phyloP scores from a whole-genome alignment of 2,888 invertebrate species.

The Stenodera caucasica region DNA sequence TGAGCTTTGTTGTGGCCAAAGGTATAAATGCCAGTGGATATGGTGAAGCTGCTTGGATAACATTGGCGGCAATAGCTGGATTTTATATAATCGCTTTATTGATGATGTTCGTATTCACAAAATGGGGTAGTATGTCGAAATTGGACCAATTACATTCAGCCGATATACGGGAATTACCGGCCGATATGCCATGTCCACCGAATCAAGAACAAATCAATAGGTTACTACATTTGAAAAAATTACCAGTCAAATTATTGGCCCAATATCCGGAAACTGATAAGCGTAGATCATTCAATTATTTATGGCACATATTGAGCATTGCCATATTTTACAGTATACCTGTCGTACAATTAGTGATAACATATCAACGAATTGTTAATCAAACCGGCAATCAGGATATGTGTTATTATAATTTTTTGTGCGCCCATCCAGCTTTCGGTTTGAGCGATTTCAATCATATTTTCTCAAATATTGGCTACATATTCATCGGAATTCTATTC shows the following conservation, averaged over 20 bases:
- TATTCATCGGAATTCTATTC: conserved; percentile 77
- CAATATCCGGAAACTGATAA: conserved; percentile 61
- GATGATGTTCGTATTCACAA: conserved; percentile 46
- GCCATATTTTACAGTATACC: conserved; percentile 84
- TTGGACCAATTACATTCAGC: neutral
- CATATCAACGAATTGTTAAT: conserved; percentile 75
- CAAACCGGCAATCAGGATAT: conserved; percentile 82
- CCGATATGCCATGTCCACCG: conserved; percentile 29
- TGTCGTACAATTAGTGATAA: conserved; percentile 79
- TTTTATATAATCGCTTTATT: conserved; percentile 59
- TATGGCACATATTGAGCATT: conserved; percentile 77
- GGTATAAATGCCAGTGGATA: conserved; percentile 67
- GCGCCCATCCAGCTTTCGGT: conserved; percentile 74
- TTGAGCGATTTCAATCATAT: conserved; percentile 86
- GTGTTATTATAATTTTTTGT: conserved; percentile 88
- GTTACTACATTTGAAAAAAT: conserved; percentile 35
- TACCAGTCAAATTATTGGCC: conserved; percentile 66
- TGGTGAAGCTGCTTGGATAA: conserved; percentile 60
- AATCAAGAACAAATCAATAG: conserved; percentile 29
- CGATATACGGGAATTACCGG: neutral
- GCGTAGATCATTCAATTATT: conserved; percentile 67
- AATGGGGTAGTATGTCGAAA: conserved; percentile 41
- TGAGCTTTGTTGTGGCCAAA: conserved; percentile 58
- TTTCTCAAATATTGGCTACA: conserved; percentile 80
- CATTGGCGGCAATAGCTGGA: conserved; percentile 59